Conservation (phyloP, 2,888 invertebrate genomes). For the Drosophila fulvimacula region DNA sequence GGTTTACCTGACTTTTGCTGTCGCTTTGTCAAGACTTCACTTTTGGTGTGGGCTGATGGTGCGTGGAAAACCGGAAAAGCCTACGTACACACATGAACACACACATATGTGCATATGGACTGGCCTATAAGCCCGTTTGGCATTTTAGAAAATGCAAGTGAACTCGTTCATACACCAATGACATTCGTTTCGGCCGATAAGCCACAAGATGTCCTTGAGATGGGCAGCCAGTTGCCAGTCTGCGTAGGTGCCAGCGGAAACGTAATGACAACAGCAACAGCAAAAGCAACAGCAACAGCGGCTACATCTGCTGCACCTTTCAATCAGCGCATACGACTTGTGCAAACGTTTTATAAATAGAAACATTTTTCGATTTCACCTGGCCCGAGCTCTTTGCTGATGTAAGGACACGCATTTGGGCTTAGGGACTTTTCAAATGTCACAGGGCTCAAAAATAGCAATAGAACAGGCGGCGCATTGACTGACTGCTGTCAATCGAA, state of each 20-base stretch:
- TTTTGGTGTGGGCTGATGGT: conserved; percentile 58
- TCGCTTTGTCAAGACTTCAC: conserved; percentile 41
- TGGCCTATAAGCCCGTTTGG: conserved; percentile 22
- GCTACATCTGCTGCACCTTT: background rate
- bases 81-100: conserved; percentile 58
- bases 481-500: background rate
- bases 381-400: background rate
- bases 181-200: conserved; percentile 60
- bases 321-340: background rate
- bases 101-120: background rate
- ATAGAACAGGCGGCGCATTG: background rate
- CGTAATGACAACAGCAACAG: conserved; percentile 15
- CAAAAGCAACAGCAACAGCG: background rate
- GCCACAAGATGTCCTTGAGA: conserved; percentile 64
- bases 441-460: background rate
- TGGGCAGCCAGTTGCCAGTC: conserved; percentile 3
- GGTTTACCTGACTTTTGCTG: conserved; percentile 21
- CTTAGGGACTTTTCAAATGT: background rate
- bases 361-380: background rate
- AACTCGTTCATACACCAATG: conserved; percentile 55
- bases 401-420: background rate
- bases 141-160: conserved; percentile 66
- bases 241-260: conserved; percentile 41
- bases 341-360: conserved; percentile 1
- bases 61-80: conserved; percentile 76